phyloP scores from a whole-genome alignment of 2,797 vertebrate species.

The Sebastes taczanowskii region DNA sequence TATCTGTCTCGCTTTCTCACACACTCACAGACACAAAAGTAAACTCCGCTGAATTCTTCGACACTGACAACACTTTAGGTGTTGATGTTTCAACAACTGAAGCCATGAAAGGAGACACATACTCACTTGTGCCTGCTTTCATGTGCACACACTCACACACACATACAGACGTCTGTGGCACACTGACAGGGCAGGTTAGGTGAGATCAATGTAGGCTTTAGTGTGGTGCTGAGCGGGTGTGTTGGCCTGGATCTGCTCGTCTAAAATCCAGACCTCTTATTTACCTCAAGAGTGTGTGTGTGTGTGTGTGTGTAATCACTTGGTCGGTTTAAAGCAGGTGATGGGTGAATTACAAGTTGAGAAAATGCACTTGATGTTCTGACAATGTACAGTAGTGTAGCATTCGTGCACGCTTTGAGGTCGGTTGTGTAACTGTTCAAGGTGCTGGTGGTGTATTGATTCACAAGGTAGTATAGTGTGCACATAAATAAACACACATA shows the following conservation, averaged over 20 bases:
- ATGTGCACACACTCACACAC: not conserved
- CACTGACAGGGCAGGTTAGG: slow-evolving; percentile 28
- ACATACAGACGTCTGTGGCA: not conserved
- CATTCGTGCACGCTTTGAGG: not conserved
- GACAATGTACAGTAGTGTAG: not conserved
- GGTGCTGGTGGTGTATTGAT: slow-evolving; percentile 41
- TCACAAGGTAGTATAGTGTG: slow-evolving; percentile 9
- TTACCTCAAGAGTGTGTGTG: slow-evolving; percentile 7
- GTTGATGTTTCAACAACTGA: slow-evolving; percentile 29
- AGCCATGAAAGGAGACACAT: slow-evolving; percentile 1
- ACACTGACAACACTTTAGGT: slow-evolving; percentile 31
- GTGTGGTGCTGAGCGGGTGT: not conserved
- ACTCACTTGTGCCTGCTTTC: not conserved
- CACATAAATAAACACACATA: not conserved
- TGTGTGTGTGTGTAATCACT: slow-evolving; percentile 2
- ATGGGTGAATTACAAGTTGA: not conserved
- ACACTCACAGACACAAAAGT: not conserved
- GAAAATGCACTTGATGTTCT: not conserved
- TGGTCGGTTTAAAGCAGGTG: slow-evolving; percentile 12
- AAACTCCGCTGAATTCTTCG: slow-evolving; percentile 3
- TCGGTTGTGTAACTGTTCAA: slow-evolving; percentile 55
- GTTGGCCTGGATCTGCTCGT: not conserved
- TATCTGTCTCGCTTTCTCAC: slow-evolving; percentile 7
- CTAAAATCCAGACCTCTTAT: slow-evolving; percentile 27
- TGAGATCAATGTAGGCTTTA: slow-evolving; percentile 2